A percentile compares a stretch with the other conserved stretches of the same genome.
Evolutionary conservation across 2,797 vertebrate species (phyloP).

Genomic region (Thripadectes ignobilis): DNA sequence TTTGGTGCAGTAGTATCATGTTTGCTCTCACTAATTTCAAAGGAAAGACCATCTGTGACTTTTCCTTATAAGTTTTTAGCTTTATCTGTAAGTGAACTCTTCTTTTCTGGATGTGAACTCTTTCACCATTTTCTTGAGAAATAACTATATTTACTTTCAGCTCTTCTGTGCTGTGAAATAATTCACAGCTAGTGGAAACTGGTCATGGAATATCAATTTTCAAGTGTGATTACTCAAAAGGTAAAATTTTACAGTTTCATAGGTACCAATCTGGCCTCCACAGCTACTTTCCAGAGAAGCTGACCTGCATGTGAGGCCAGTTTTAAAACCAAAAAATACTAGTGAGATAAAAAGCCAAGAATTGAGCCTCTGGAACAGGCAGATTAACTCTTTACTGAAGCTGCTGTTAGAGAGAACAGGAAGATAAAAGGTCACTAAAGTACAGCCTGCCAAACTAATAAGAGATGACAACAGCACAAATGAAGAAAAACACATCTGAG

Average conservation of each 20-base stretch:
- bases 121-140: not conserved
- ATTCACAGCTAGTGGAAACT: not conserved
- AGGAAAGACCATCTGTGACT: not conserved
- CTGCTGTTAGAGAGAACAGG: not conserved
- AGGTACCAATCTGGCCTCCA: not conserved
- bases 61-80: not conserved
- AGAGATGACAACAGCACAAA: constrained; percentile 34
- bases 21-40: not conserved
- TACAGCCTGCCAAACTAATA: not conserved
- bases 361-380: not conserved
- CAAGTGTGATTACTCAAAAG: not conserved
- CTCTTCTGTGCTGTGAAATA: not conserved
- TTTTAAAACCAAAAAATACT: not conserved
- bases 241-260: not conserved
- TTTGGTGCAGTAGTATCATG: not conserved
- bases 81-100: not conserved
- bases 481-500: constrained; percentile 29
- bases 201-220: not conserved
- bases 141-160: not conserved
- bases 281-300: not conserved
- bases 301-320: not conserved
- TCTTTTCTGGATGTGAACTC: not conserved
- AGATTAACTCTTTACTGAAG: constrained; percentile 19
- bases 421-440: constrained; percentile 14
- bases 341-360: not conserved